Evolutionary conservation across 2,797 vertebrate genomes (phyloP), one percentile per base, ranked within the genome.

Genomic region (Macroramphosus scolopax): DNA sequence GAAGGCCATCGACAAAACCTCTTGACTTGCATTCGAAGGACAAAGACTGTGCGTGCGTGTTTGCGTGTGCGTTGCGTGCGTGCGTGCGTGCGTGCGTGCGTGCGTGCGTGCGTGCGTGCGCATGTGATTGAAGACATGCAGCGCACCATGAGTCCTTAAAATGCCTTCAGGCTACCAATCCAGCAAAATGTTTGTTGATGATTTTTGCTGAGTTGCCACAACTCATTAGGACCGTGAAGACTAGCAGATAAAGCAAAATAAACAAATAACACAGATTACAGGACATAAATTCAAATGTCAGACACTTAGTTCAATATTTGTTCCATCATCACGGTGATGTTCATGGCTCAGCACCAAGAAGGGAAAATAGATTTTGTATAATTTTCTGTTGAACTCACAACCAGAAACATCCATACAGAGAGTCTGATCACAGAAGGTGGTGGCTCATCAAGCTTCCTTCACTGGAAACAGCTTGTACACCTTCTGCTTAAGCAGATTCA

Each of bases 21-120:
- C n/a, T n/a, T n/a, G n/a, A 49, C 32, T 53, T 40, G 17, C 13
- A 29, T 47, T 39, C 63, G 60, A 77, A 77, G 62, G 73, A 64
- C 61, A 62, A n/a, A n/a, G n/a, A n/a, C n/a, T n/a, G n/a, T n/a
- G n/a, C n/a, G n/a, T n/a, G n/a, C n/a, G n/a, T n/a, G n/a, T n/a
- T n/a, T 28, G 11, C 13, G n/a, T 30, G n/a, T 30, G 12, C n/a
- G 12, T 30, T 6, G 29, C n/a, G 29, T 12, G 34, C 24, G 38
- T 40, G 28, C 40, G 44, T 17, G 54, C 43, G 58, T 26, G 47
- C 24, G 28, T 34, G n/a, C 38, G 56, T 42, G 34, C 20, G 26
- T 40, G 47, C 26, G 12, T 46, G 34, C n/a, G 33, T 47, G 29
- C 31, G 31, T 34, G 50, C 17, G 34, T 10, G 4, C 18, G 31